Evolutionary conservation across 2,888 invertebrate genomes (phyloP), one percentile per base, ranked within the genome.

Genomic region (Toxonevra muliebris): DNA sequence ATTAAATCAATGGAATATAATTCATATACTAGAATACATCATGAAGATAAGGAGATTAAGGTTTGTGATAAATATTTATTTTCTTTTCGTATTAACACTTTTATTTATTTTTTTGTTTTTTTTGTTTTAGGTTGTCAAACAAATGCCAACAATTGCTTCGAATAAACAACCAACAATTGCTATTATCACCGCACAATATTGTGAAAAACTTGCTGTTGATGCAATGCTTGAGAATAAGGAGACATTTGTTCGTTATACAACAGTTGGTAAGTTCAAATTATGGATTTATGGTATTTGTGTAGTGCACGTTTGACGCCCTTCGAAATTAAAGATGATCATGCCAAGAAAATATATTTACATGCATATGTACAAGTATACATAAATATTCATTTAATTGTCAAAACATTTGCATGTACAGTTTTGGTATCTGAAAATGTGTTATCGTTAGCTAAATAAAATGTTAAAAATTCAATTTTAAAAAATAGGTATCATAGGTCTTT

Each of bases 221-320:
- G 93, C 97, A 15, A 95, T 99, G 94, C 94, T 99, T 82, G 96
- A 97, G 78, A 95, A 97, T 81, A 97, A 96, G 85, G 95, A 95
- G 82, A 97, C 97, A 0, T 98, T 94, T 85, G 96, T 97, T 63
- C 91, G 96, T 74, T 98, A 96, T 84, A 97, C 96, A 48, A 97
- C 96, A 78, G 96, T 97, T 76, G 97, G 97, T 97, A 86, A 93
- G 94, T 84, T 70, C 41, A 30, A 1, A 54, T 10, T 42, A 11
- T 61, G 7, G 17, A 30, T 4, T 7, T 7, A n/a, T n/a, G n/a
- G n/a, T 30, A 30, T 30, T 7, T 30, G 30, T 30, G 30, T 30
- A 30, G 3, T 30, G 30, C 7, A 4, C 30, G 3, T 30, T 30
- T 30, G 3, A 30, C 30, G 30, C 7, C 7, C 30, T 30, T 30